phyloP scores from a whole-genome alignment of 2,797 vertebrate genomes.

The Syndactyla subalaris region DNA sequence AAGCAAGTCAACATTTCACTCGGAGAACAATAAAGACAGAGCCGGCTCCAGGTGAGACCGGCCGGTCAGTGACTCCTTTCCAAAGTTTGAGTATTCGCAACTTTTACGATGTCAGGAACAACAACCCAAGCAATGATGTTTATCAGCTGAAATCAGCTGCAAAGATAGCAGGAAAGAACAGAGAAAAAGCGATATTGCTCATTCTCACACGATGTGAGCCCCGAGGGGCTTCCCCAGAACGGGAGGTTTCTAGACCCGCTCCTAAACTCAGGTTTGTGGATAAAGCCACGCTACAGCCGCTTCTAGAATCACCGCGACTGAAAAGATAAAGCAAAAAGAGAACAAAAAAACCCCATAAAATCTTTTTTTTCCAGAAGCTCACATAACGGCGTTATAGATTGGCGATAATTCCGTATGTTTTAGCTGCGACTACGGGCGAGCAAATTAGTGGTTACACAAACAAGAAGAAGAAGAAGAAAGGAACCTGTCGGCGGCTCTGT shows the following conservation, averaged over 20 bases:
- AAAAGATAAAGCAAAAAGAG: background rate
- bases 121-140: background rate
- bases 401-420: background rate
- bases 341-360: fast-evolving
- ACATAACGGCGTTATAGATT: fast-evolving
- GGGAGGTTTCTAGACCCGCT: background rate
- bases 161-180: background rate
- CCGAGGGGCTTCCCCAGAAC: background rate
- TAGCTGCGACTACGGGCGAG: background rate
- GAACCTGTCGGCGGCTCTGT: background rate
- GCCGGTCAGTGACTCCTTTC: background rate
- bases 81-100: background rate
- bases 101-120: background rate
- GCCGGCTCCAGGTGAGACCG: background rate
- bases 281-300: background rate
- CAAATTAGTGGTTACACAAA: background rate
- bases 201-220: background rate
- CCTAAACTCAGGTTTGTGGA: fast-evolving
- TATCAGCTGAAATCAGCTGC: background rate
- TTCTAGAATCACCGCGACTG: background rate
- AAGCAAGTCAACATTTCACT: constrained; percentile 28
- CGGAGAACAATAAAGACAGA: background rate
- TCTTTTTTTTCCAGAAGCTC: background rate
- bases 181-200: background rate
- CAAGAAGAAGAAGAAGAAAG: no score